phyloP scores from a whole-genome alignment of 1,140 invertebrate species.

The Piezodorus guildinii region DNA sequence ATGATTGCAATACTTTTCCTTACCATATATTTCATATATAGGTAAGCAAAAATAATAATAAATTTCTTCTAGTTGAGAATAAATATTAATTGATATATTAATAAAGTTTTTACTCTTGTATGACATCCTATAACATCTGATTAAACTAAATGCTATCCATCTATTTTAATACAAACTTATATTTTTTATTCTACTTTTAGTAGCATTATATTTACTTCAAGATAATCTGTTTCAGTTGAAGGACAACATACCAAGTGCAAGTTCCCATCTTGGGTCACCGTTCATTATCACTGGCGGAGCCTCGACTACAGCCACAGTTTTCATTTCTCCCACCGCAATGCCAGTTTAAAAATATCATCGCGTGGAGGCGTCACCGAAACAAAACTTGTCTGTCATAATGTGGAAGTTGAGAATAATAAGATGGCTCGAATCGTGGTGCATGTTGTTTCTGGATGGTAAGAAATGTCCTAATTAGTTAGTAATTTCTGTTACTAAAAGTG shows the following conservation, averaged over 20 bases:
- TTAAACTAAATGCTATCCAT: too few relatives aligned
- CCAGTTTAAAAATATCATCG: slow-evolving; percentile 43
- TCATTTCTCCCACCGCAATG: slow-evolving; percentile 60
- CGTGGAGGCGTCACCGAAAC: slow-evolving; percentile 32
- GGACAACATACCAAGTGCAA: slow-evolving; percentile 39
- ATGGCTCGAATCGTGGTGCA: slow-evolving; percentile 32
- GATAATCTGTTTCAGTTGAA: slow-evolving; percentile 18
- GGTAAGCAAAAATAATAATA: too few relatives aligned
- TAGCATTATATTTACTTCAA: neutral
- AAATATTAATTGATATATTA: too few relatives aligned
- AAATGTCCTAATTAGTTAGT: too few relatives aligned
- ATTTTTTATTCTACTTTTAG: too few relatives aligned
- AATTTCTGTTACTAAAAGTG: neutral
- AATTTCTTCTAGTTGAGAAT: too few relatives aligned
- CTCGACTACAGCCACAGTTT: slow-evolving; percentile 60
- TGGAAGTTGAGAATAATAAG: slow-evolving; percentile 31
- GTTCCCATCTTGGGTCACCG: slow-evolving; percentile 62
- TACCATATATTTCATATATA: too few relatives aligned
- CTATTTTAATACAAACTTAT: too few relatives aligned
- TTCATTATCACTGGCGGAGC: slow-evolving; percentile 65
- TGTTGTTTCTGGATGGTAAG: slow-evolving; percentile 28
- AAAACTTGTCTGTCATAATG: slow-evolving; percentile 38
- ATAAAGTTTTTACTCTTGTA: too few relatives aligned
- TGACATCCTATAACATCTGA: too few relatives aligned
- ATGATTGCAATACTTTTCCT: too few relatives aligned